These are phyloP conservation scores for Diadophis punctatus DNA, from an alignment of 2,113 vertebrate species.

Conservation along the genomic window DNA sequence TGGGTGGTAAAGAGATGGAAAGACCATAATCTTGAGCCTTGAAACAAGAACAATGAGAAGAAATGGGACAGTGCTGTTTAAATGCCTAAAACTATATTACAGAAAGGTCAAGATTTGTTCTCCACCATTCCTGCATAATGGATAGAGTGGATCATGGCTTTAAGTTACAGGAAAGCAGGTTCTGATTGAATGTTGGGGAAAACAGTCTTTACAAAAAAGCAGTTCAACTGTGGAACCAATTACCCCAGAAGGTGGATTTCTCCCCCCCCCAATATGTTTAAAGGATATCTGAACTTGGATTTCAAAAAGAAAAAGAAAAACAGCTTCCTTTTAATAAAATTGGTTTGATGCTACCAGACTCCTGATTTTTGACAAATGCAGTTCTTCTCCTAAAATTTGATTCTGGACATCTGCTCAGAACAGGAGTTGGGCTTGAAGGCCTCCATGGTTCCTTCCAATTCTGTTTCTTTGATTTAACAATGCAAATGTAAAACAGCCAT, in stretches of 20 bases:
- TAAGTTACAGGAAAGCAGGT: background rate
- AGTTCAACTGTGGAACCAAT: background rate
- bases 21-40: background rate
- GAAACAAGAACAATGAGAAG: background rate
- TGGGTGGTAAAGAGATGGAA: background rate
- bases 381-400: background rate
- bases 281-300: background rate
- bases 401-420: background rate
- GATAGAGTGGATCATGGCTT: background rate
- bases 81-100: background rate
- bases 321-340: background rate
- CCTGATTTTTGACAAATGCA: background rate
- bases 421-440: background rate
- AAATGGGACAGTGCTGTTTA: background rate
- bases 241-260: background rate
- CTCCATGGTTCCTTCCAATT: background rate
- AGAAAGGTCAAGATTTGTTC: background rate
- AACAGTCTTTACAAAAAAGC: background rate
- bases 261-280: background rate
- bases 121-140: background rate
- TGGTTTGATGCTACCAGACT: background rate
- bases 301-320: background rate
- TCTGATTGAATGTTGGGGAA: background rate
- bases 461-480: slow-evolving; percentile 39
- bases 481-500: slow-evolving; percentile 41